phyloP scores from a whole-genome alignment of 2,797 vertebrate genomes.

The Thalassophryne amazonica region DNA sequence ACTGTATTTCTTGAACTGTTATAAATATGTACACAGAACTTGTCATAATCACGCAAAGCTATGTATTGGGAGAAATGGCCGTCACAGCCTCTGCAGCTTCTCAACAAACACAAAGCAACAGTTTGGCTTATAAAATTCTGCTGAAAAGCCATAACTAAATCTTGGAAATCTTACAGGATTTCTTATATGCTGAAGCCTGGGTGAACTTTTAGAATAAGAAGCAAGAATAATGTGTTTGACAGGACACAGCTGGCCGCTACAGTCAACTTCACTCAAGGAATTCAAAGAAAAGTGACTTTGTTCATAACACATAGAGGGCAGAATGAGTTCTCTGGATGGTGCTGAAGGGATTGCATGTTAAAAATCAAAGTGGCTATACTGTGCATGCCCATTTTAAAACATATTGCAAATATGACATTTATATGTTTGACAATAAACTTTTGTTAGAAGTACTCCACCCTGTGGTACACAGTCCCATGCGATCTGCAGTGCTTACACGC shows the following conservation, averaged over 20 bases:
- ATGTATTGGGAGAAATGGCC: too few species aligned
- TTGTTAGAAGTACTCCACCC: not conserved
- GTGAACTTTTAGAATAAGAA: not conserved
- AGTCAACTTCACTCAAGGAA: not conserved
- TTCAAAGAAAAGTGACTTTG: not conserved
- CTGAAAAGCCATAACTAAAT: not conserved
- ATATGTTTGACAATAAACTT: slow-evolving; percentile 16
- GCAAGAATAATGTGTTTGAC: not conserved
- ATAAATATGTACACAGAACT: too few species aligned
- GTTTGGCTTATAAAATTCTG: not conserved
- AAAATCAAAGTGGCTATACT: not conserved
- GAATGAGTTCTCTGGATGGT: not conserved
- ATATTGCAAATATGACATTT: not conserved
- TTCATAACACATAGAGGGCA: slow-evolving; percentile 1
- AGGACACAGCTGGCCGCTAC: not conserved
- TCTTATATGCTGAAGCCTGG: not conserved
- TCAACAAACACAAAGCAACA: not conserved
- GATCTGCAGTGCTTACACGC: slow-evolving; percentile 5
- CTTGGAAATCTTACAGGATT: not conserved
- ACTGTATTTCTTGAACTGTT: too few species aligned
- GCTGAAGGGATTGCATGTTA: not conserved
- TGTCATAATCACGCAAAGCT: too few species aligned
- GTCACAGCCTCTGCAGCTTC: too few species aligned
- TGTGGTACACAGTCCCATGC: slow-evolving; percentile 1
- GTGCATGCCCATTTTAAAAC: not conserved